These are phyloP conservation scores for Stenoptilia bipunctidactyla DNA, from an alignment of 2,888 invertebrate species.

Conservation along the genomic window DNA sequence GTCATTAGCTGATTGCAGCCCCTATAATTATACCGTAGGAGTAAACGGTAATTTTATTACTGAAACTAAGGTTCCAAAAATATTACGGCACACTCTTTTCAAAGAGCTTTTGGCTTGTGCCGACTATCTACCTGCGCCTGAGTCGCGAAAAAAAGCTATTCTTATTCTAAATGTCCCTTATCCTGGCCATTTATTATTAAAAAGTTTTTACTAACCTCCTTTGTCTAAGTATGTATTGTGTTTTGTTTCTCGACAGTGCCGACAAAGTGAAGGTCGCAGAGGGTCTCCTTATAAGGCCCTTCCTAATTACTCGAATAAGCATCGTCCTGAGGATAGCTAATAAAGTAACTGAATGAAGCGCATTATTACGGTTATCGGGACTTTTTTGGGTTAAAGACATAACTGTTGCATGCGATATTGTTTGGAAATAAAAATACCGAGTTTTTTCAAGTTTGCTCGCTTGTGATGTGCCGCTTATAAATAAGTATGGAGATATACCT, in stretches of 20 bases:
- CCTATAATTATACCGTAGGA: conserved; percentile 25
- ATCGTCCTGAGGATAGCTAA: neutral
- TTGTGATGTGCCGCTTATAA: no score
- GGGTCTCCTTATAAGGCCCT: conserved; percentile 5
- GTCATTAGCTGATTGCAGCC: no score
- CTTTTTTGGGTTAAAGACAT: no score
- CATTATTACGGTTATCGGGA: no score
- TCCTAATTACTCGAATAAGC: neutral
- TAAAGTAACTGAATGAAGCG: no score
- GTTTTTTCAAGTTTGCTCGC: no score
- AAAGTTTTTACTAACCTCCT: conserved; percentile 28
- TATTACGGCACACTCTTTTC: conserved; percentile 8
- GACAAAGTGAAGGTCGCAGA: conserved; percentile 24
- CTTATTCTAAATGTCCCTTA: conserved; percentile 36
- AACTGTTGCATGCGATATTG: no score
- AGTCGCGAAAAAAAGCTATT: conserved; percentile 34
- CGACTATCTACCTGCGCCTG: conserved; percentile 32
- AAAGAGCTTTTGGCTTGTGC: conserved; percentile 29
- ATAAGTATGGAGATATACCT: no score
- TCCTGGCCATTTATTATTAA: conserved; percentile 43
- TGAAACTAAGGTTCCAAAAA: conserved; percentile 10
- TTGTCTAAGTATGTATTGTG: conserved; percentile 31
- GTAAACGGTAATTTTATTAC: conserved; percentile 24
- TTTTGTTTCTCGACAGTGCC: conserved; percentile 24
- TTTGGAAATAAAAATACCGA: no score